A percentile compares a stretch with the other conserved stretches of the same genome.
phyloP scores from a whole-genome alignment of 1,140 invertebrate genomes.

The Rhopalosiphum maidis region DNA sequence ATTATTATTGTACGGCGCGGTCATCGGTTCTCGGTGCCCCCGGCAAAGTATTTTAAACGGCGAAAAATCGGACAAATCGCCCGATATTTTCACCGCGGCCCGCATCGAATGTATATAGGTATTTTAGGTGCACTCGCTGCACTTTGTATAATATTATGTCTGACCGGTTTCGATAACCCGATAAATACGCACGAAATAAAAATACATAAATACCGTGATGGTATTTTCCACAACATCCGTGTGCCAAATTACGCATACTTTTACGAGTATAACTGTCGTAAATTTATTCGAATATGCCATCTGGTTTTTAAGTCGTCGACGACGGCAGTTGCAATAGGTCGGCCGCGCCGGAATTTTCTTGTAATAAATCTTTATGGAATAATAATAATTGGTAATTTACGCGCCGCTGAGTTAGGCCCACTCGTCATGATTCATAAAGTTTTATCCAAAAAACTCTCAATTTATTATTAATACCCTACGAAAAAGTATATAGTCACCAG shows the following conservation, averaged over 20 bases:
- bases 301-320: not conserved
- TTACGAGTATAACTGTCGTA: not conserved
- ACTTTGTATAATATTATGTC: not conserved
- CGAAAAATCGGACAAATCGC: not conserved
- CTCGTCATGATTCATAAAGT: not conserved
- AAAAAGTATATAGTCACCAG: not conserved
- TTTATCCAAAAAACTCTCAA: not conserved
- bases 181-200: not conserved
- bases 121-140: not conserved
- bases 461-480: not conserved
- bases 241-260: not conserved
- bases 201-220: not conserved
- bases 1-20: not conserved
- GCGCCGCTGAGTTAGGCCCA: not conserved
- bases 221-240: not conserved
- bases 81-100: not conserved
- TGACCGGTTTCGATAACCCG: not conserved
- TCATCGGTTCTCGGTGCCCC: not conserved
- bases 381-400: slow-evolving; percentile 1
- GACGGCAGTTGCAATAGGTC: not conserved
- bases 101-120: not conserved
- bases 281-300: not conserved
- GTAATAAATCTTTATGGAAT: slow-evolving; percentile 9
- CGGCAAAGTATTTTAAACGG: not conserved
- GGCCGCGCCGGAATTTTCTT: not conserved